Evolutionary conservation across 2,113 vertebrate genomes (phyloP), one percentile per base, ranked within the genome.

Genomic region (Argyrosomus japonicus): DNA sequence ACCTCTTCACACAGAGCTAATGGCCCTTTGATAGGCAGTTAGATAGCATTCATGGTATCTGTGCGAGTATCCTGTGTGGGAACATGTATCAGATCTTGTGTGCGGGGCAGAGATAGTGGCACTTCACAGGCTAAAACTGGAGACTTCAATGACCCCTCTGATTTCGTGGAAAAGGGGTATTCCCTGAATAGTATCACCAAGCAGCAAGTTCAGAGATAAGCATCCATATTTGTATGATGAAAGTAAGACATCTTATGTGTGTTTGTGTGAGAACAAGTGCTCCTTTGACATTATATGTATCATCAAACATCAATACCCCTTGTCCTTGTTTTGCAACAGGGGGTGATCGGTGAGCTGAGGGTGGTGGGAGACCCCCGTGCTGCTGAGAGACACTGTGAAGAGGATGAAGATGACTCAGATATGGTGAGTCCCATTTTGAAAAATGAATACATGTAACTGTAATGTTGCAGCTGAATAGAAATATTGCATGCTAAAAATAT

Each of bases 341-440:
- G 98, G 0, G 89, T 93, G 61, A 97, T 99, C 2, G 93, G 96
- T 0, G 98, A 99, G 67, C 86, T 99, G 89, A 96, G 89, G 78
- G 88, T 99, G 62, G 91, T 91, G 57, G 94, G 93, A 65, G 95
- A 98, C 91, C 96, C 97, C 0, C 91, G 77, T 1, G 96, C 94
- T 0, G 97, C 97, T 0, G 95, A 96, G 57, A 84, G 25, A 23
- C 96, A 96, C 78, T 99, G 98, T 5, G 96, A 97, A 64, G 98
- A 98, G 11, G 97, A 97, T 0, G 97, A 95, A 11, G 97, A 99
- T 1, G 97, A 99, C 23, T 82, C 92, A 0, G 97, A 97, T 0
- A 92, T 92, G 93, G 98, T 99, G 90, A 97, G 97, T 63, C 32
- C 1, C n/a, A 29, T 18, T 48, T 17, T n/a, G 15, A 11, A 4